Percentiles rank a stretch among this genome's conserved stretches.
phyloP scores from a whole-genome alignment of 2,888 invertebrate genomes.

The Cosmopolites sordidus region DNA sequence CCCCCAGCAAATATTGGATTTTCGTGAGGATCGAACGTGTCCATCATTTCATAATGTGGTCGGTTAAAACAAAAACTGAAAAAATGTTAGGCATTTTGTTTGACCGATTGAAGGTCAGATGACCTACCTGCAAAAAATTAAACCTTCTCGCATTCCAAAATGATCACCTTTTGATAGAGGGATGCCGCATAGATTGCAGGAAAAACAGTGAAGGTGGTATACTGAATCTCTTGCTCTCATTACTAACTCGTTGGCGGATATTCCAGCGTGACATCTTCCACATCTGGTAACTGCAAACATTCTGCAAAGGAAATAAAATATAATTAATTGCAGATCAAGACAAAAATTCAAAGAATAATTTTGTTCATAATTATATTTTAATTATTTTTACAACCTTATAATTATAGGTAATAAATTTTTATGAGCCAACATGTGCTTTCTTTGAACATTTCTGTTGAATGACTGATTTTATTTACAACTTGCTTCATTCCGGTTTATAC shows the following conservation, averaged over 20 bases:
- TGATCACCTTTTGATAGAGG: conserved; percentile 84
- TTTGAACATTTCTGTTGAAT: no score
- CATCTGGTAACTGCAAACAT: conserved; percentile 82
- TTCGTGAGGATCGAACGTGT: conserved; percentile 60
- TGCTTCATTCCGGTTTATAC: no score
- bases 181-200: conserved; percentile 78
- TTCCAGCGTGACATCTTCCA: conserved; percentile 78
- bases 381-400: no score
- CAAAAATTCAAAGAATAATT: no score
- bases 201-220: conserved; percentile 87
- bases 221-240: conserved; percentile 85
- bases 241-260: conserved; percentile 83
- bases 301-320: conserved; percentile 53
- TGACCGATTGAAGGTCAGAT: not conserved
- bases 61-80: conserved; percentile 39
- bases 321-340: no score
- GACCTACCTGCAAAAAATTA: conserved; percentile 62
- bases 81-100: not conserved
- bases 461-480: no score
- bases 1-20: conserved; percentile 55
- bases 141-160: conserved; percentile 81
- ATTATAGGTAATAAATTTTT: no score
- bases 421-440: no score
- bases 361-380: no score
- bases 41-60: conserved; percentile 65